A percentile compares a stretch with the other conserved stretches of the same genome.
phyloP scores from a whole-genome alignment of 1,140 invertebrate species.

The Battus philenor region DNA sequence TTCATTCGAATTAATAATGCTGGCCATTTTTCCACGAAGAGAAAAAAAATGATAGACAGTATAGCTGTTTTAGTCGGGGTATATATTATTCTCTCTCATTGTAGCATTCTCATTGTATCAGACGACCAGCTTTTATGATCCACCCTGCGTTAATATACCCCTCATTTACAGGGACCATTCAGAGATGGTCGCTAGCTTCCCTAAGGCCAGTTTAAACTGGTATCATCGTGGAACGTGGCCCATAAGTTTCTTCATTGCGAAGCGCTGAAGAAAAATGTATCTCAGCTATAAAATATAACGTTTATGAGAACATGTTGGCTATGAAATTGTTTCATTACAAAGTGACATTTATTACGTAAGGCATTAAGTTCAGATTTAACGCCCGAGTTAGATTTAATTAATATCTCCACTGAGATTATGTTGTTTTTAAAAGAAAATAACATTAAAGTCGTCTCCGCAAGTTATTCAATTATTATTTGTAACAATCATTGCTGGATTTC shows the following conservation, averaged over 20 bases:
- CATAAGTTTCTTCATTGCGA: constrained; percentile 34
- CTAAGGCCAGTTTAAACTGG: constrained; percentile 26
- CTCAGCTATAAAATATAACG: constrained; percentile 20
- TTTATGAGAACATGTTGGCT: constrained; percentile 20
- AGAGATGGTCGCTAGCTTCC: background rate
- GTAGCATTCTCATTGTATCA: constrained; percentile 36
- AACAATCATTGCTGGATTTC: too few relatives aligned
- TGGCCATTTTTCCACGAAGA: constrained; percentile 32
- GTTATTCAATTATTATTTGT: too few relatives aligned
- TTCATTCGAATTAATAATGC: constrained; percentile 42
- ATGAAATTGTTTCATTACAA: constrained; percentile 16
- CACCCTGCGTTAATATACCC: constrained; percentile 2
- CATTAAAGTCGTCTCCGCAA: too few relatives aligned
- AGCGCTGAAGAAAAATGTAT: constrained; percentile 26
- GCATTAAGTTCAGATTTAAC: too few relatives aligned
- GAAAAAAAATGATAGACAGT: constrained; percentile 26
- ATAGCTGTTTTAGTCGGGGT: constrained; percentile 27
- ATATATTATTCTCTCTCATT: constrained; percentile 41
- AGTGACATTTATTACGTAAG: constrained; percentile 8
- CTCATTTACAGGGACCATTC: background rate
- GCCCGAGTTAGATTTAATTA: too few relatives aligned
- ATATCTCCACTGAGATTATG: too few relatives aligned
- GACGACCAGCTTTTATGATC: constrained; percentile 20
- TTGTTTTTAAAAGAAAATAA: too few relatives aligned
- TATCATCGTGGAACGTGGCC: constrained; percentile 13